Evolutionary conservation across 2,797 vertebrate genomes (phyloP), one percentile per base, ranked within the genome.

Genomic region (Lepilemur ruficaudatus): DNA sequence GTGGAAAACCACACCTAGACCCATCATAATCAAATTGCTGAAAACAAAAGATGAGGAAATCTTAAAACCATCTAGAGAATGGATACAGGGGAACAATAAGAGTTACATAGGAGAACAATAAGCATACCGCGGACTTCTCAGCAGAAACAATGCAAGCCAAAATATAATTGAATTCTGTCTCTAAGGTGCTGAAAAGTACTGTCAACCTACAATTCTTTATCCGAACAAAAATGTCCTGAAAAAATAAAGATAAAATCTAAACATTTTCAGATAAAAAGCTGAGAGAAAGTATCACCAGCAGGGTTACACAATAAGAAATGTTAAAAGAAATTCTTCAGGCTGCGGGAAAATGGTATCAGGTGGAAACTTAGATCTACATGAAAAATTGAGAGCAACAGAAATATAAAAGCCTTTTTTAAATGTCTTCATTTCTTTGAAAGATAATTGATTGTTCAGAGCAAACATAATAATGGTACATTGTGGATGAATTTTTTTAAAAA

Each of bases 361-460:
- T 87, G 38, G 76, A 79, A 87, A 69, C 65, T 73, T 67, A 43
- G 43, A 50, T 89, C 69, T 76, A 13, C 7, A 0, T 17, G n/a
- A 93, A 28, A 84, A 92, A 92, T 82, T 70, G 81, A 55, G 50
- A 76, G 50, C 52, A 55, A 32, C 17, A 30, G 65, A 80, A 76
- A 78, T 82, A 75, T 2, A 30, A 91, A 91, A 86, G 14, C 55
- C 82, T 55, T 73, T 11, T 11, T 3, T 9, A 72, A 25, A 80
- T 55, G n/a, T 73, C 63, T 52, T 69, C 9, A 35, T 83, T 92
- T 76, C 52, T 94, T 79, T 91, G 83, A 91, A 84, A 91, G 76
- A 76, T 61, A 92, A 79, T 48, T 72, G 83, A 81, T 59, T 43
- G 1, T 70, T 91, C 72, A 92, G 78, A 89, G 55, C 32, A 82